Conservation (phyloP, 2,113 vertebrate species). For the Thryonomys swinderianus region DNA sequence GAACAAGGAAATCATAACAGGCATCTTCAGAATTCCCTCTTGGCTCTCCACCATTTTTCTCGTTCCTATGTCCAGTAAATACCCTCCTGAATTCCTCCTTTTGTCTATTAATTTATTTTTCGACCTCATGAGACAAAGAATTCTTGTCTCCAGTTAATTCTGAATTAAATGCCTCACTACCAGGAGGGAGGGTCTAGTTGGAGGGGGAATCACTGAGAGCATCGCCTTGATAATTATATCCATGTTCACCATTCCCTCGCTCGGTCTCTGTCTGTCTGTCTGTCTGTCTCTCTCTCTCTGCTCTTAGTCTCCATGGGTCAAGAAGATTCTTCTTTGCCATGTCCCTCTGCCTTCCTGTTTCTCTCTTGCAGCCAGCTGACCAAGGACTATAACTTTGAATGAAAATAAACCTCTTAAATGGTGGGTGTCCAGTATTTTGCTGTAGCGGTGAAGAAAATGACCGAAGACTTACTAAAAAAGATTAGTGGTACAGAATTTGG, state of each 20-base stretch:
- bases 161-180: neutral
- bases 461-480: neutral
- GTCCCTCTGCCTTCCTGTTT: neutral
- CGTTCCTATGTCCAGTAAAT: neutral
- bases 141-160: neutral
- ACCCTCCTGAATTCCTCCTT: neutral
- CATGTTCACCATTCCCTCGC: no score
- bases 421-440: neutral
- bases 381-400: neutral
- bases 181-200: neutral
- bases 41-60: neutral
- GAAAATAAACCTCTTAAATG: neutral
- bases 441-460: neutral
- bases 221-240: neutral
- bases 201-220: neutral
- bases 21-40: neutral
- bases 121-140: neutral
- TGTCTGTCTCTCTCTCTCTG: neutral
- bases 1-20: neutral
- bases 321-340: neutral
- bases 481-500: neutral
- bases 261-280: neutral
- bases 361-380: neutral
- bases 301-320: neutral
- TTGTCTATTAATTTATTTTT: neutral